Evolutionary conservation across 2,888 invertebrate genomes (phyloP).

Genomic region (Thecocarcelia acutangulata): DNA sequence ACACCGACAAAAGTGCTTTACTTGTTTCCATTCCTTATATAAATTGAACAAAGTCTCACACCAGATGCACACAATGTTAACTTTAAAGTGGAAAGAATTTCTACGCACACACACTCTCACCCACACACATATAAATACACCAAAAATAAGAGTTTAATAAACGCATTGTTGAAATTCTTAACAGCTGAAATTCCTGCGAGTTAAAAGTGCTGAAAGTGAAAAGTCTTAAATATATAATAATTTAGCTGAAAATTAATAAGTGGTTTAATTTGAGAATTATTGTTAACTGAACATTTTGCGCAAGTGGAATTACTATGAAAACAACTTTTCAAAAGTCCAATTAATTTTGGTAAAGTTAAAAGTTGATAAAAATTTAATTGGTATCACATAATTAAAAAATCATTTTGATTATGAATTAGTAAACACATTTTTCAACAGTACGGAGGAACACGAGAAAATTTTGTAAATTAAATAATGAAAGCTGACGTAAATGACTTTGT

Average conservation of each 20-base stretch:
- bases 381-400: too few relatives aligned
- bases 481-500: too few relatives aligned
- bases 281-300: not conserved
- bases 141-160: constrained; percentile 11
- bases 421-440: too few relatives aligned
- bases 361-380: not conserved
- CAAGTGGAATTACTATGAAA: too few relatives aligned
- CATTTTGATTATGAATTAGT: too few relatives aligned
- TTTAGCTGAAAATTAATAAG: constrained; percentile 23
- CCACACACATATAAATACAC: not conserved
- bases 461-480: too few relatives aligned
- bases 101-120: too few relatives aligned
- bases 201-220: too few relatives aligned
- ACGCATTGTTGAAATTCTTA: constrained; percentile 32
- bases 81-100: constrained; percentile 50
- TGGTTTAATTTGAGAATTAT: constrained; percentile 21
- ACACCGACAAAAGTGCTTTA: constrained; percentile 13
- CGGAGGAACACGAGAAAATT: too few relatives aligned
- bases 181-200: constrained; percentile 30
- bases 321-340: too few relatives aligned
- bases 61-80: constrained; percentile 36
- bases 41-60: not conserved
- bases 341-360: not conserved
- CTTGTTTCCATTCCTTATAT: not conserved
- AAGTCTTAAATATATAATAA: constrained; percentile 16